Conservation (phyloP, 2,888 invertebrate species). For the Bombylius discolor region DNA sequence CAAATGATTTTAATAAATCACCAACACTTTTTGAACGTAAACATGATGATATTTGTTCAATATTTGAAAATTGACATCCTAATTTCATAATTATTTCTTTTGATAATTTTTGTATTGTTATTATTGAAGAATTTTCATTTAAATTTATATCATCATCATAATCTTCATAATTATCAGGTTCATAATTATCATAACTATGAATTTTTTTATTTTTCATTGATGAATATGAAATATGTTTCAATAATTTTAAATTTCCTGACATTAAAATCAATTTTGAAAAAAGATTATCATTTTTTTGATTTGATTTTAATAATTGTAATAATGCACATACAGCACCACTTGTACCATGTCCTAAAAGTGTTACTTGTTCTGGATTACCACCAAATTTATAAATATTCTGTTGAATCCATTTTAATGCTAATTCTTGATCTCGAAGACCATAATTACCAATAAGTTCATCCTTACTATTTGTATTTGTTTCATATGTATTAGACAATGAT, state of each 20-base stretch:
- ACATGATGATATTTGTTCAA: constrained; percentile 45
- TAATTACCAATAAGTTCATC: constrained; percentile 57
- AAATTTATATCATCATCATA: too few species aligned
- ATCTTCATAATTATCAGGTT: neutral
- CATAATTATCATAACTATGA: constrained; percentile 20
- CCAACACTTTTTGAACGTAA: constrained; percentile 45
- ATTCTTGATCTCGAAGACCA: constrained; percentile 71
- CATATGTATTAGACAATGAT: constrained; percentile 35
- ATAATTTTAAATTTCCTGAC: constrained; percentile 35
- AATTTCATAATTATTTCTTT: constrained; percentile 36
- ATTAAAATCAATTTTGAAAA: constrained; percentile 57
- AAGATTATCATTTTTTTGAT: constrained; percentile 42
- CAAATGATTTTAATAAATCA: constrained; percentile 46
- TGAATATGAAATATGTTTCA: neutral
- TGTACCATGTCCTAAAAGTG: constrained; percentile 65
- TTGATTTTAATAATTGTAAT: constrained; percentile 45
- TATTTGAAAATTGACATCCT: constrained; percentile 39
- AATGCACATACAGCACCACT: constrained; percentile 60
- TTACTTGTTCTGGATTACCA: constrained; percentile 65
- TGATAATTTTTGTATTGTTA: constrained; percentile 24
- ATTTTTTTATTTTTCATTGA: constrained; percentile 12
- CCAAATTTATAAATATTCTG: constrained; percentile 68
- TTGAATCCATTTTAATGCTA: constrained; percentile 64
- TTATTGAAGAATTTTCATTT: constrained; percentile 16
- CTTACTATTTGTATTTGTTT: constrained; percentile 34